Evolutionary conservation across 2,797 vertebrate genomes (phyloP), one percentile per base, ranked within the genome.

Genomic region (Myotis daubentonii): DNA sequence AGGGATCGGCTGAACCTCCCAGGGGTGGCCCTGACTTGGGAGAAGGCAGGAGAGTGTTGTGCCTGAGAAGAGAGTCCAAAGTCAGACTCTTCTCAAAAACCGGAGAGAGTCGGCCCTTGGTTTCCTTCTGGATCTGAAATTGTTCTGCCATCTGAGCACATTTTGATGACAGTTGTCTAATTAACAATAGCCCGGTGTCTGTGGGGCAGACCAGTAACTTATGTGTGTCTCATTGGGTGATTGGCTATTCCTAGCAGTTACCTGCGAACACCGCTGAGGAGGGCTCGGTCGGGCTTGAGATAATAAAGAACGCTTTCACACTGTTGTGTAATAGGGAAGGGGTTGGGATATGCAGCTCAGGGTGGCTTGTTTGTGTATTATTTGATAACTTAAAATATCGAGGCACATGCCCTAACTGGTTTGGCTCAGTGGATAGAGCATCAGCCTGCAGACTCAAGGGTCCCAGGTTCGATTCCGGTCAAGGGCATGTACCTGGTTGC

Each of bases 331-430:
- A 6, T 0, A 19, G 44, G 87, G 82, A 62, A 12, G 33, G 28
- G 66, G 49, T 16, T 30, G 82, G 60, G 70, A 9, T 38, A 10
- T 6, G 6, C 25, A 13, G 68, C 7, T n/a, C 8, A 7, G 12
- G 17, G 53, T 3, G n/a, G 30, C 89, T 62, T 4, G 2, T 68
- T 78, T 87, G 76, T 8, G 1, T 38, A n/a, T 85, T 19, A 36
- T 72, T 93, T 38, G 41, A 20, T 89, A 55, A 87, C 81, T 44
- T 74, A 49, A 75, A 82, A 62, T 71, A 60, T 19, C 4, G 13
- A 25, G 62, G 12, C 72, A 4, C 71, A 38, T 47, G 47, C 47
- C 47, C 12, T 13, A 15, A 47, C 47, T 15, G 12, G 47, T 47
- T 47, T 47, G 47, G 47, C 47, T 47, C 47, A 47, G 47, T 15